Evolutionary conservation across 2,888 invertebrate genomes (phyloP).

Genomic region (Orthosia cruda): DNA sequence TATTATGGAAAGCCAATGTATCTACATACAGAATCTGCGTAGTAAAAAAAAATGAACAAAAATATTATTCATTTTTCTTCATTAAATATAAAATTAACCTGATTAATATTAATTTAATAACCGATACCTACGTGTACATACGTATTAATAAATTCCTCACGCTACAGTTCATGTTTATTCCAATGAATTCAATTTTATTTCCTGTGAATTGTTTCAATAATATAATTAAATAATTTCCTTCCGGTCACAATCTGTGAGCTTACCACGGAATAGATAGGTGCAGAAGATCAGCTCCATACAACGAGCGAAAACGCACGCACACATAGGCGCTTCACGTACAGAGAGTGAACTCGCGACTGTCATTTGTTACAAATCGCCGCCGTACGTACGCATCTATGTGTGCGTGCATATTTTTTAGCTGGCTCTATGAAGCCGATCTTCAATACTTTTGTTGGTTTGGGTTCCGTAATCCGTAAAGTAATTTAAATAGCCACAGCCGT

Average conservation of each 20-base stretch:
- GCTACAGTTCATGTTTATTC: constrained; percentile 23
- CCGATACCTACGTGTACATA: neutral
- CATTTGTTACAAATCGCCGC: neutral
- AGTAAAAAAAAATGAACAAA: no score
- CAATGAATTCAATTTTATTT: constrained; percentile 17
- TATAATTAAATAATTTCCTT: no score
- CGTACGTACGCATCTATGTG: neutral
- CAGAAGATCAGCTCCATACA: neutral
- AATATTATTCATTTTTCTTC: no score
- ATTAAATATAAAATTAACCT: no score
- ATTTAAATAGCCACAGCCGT: constrained; percentile 34
- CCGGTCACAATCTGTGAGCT: no score
- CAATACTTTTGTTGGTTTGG: neutral
- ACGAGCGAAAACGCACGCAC: neutral
- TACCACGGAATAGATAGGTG: neutral
- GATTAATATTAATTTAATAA: no score
- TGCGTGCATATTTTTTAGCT: neutral
- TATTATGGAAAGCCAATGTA: no score
- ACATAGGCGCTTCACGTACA: neutral
- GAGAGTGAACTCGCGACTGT: no score
- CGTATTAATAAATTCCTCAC: constrained; percentile 12
- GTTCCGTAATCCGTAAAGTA: constrained; percentile 32
- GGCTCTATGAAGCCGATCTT: neutral
- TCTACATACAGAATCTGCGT: no score
- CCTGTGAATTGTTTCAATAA: no score